Evolutionary conservation across 2,113 vertebrate species (phyloP).

Genomic region (Elanus axillaris): DNA sequence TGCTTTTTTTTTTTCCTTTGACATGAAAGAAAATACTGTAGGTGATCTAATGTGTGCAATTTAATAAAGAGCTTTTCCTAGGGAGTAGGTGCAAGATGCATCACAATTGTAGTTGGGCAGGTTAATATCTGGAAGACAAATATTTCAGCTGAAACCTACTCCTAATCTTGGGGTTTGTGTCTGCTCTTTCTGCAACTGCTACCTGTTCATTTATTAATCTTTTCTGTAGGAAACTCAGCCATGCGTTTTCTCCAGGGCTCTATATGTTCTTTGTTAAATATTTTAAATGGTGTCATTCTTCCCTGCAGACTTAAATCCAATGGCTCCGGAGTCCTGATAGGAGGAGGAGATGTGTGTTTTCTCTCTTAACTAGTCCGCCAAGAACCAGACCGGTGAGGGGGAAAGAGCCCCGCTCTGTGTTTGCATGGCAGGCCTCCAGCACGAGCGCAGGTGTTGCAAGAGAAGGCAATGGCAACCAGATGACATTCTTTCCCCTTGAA

Average conservation of each 20-base stretch:
- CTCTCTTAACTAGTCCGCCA: not conserved
- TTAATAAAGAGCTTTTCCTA: not conserved
- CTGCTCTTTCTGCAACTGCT: not conserved
- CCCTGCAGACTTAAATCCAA: not conserved
- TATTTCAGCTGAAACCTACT: not conserved
- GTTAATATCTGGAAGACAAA: not conserved
- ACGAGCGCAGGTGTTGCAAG: not conserved
- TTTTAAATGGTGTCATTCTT: slow-evolving; percentile 15
- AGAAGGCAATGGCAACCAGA: slow-evolving; percentile 47
- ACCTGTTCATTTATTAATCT: slow-evolving; percentile 4
- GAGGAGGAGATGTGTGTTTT: slow-evolving; percentile 28
- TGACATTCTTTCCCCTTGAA: slow-evolving; percentile 47
- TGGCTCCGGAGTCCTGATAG: not conserved
- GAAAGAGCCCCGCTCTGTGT: not conserved
- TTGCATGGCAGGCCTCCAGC: not conserved
- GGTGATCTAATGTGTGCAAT: not conserved
- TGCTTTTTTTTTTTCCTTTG: not conserved
- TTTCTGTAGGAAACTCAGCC: not conserved
- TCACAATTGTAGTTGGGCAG: not conserved
- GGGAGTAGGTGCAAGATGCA: not conserved
- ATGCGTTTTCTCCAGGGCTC: not conserved
- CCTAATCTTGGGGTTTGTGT: not conserved
- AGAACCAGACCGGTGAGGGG: not conserved
- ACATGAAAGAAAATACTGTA: not conserved
- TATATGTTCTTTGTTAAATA: not conserved